Evolutionary conservation across 2,888 invertebrate genomes (phyloP), one percentile per base, ranked within the genome.

Genomic region (Sarcophaga caerulescens): DNA sequence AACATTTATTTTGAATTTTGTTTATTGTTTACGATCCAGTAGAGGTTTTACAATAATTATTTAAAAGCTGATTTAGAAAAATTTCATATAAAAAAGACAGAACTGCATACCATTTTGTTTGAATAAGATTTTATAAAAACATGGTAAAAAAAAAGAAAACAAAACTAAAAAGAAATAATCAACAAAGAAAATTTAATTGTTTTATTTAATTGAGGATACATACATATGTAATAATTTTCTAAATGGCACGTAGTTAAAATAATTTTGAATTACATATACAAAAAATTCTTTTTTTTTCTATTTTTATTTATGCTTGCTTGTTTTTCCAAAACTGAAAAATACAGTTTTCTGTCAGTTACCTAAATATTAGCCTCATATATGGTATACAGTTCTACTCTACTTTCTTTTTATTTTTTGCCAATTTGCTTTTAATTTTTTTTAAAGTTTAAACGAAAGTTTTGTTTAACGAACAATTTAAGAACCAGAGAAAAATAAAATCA

Each of bases 351-450:
- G 35, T 25, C 4, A 4, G 25, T 35, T 35, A 35, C 35, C 35
- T 35, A 35, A 3, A 35, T 35, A 8, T 52, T 52, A 52, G 52
- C 52, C 52, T 52, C 52, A 2, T 52, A 17, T 17, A 17, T 52
- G 52, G 52, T 52, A 52, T 52, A 17, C 17, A 59, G 52, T 21
- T 60, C 35, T 60, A 11, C 10, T 44, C 35, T 5, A 44, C 45
- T 73, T 60, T 62, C 4, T 47, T 19, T 57, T 68, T 44, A 5
- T 25, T 68, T 68, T 66, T 66, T 25, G 74, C 74, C 74, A 74
- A 74, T 74, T 74, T 74, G 74, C 74, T 47, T 65, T 63, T 65
- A 0, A 21, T 81, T 63, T 52, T 70, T 76, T 76, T 45, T 14
- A 23, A 47, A 69, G 11, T 71, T 63, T 66, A 12, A 59, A 73